phyloP scores from a whole-genome alignment of 2,888 invertebrate genomes.

The Drosophila basisetae region DNA sequence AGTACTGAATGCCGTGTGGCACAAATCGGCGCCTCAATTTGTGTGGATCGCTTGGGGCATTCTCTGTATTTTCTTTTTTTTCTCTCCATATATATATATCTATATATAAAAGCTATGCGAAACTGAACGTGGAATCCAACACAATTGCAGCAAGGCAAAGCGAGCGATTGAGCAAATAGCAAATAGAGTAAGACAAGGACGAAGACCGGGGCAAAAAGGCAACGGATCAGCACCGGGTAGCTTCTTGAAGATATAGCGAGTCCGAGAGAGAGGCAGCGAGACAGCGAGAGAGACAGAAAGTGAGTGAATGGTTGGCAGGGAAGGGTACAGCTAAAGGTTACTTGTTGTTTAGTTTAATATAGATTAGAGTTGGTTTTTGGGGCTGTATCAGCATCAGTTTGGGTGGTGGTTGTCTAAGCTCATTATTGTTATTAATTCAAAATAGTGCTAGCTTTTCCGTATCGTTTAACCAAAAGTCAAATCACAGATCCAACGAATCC shows the following conservation, averaged over 20 bases:
- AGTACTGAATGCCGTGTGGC: background rate
- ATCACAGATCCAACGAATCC: constrained; percentile 86
- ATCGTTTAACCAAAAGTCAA: constrained; percentile 80
- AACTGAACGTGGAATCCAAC: constrained; percentile 4
- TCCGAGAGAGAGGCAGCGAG: background rate
- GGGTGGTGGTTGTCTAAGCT: constrained; percentile 59
- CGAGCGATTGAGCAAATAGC: constrained; percentile 6
- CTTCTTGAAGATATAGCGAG: constrained; percentile 28
- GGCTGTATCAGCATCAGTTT: constrained; percentile 25
- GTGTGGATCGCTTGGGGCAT: constrained; percentile 20
- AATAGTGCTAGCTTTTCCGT: constrained; percentile 54
- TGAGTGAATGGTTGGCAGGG: background rate
- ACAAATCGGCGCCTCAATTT: background rate
- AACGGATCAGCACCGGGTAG: constrained; percentile 64
- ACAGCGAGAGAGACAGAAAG: background rate
- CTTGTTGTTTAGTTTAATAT: background rate
- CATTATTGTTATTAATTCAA: constrained; percentile 41
- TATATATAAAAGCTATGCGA: background rate
- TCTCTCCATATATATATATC: background rate
- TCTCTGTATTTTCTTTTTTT: background rate
- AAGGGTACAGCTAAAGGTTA: background rate
- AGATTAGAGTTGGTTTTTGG: background rate
- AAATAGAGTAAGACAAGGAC: constrained; percentile 4
- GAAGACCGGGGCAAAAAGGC: constrained; percentile 18
- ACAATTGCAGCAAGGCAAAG: constrained; percentile 1